A percentile compares a stretch with the other conserved stretches of the same genome.
Conservation (phyloP, 2,888 invertebrate species). For the Heliconius cydno region DNA sequence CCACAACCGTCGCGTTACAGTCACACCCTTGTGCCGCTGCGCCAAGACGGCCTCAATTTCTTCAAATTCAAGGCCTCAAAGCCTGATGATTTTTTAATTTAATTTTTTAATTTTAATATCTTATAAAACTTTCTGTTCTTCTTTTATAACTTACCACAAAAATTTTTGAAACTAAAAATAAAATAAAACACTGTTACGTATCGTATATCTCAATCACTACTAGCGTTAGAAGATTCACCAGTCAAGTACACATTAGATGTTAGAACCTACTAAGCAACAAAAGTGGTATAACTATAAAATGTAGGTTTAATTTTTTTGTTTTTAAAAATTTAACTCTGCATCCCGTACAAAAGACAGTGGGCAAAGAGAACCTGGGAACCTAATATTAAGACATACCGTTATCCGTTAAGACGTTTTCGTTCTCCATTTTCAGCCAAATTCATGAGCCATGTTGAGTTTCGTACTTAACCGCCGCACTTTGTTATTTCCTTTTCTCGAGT, state of each 20-base stretch:
- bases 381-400: neutral
- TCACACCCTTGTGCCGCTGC: no score
- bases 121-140: neutral
- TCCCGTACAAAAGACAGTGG: neutral
- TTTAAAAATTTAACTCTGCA: neutral
- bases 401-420: neutral
- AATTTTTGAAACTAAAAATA: neutral
- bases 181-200: neutral
- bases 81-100: no score
- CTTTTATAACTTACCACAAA: neutral
- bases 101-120: no score
- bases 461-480: neutral
- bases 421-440: neutral
- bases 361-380: neutral
- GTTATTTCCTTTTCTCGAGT: neutral
- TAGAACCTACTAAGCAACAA: neutral
- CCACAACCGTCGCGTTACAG: no score
- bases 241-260: neutral
- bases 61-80: no score
- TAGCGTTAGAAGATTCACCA: neutral
- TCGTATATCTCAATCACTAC: neutral
- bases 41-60: no score
- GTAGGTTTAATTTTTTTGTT: neutral
- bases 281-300: constrained; percentile 4
- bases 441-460: neutral